Evolutionary conservation across 2,797 vertebrate genomes (phyloP), one percentile per base, ranked within the genome.

Genomic region (Bryconaethiops microstoma): DNA sequence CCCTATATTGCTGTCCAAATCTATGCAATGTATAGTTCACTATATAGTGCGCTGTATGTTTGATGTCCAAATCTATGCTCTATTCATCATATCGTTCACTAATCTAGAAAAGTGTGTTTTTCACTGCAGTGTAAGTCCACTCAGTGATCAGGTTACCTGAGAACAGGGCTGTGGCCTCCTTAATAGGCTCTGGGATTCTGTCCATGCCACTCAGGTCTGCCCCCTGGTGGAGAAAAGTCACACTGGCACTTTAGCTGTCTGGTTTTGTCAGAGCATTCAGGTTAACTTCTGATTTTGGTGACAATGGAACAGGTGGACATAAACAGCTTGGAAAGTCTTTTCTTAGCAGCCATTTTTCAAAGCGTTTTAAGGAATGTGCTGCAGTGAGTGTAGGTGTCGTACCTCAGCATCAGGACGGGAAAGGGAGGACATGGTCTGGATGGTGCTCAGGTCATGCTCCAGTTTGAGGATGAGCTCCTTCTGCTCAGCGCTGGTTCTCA

Each of bases 371-470:
- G n/a, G n/a, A n/a, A n/a, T n/a, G n/a, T n/a, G n/a, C n/a, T n/a
- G n/a, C n/a, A n/a, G n/a, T 40, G 5, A 35, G 48, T 17, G 19
- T 25, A 25, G 40, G 17, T 21, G 81, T 70, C n/a, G 82, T 88
- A 96, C 95, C 95, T 99, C 98, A 0, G 97, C 95, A 0, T 97
- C 96, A 0, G 97, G 97, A 10, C 97, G 95, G 0, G 88, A 89
- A 84, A 95, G 40, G 0, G 95, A 87, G 1, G 95, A 88, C 92
- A 97, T 91, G 78, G 94, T 88, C 86, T 97, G 97, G 84, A 99
- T 90, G 89, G 96, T 98, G 94, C 96, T 97, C 73, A 99, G 95
- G 92, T 99, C 98, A 0, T 96, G 96, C 89, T 99, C 98, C 92
- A 99, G 92, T 81, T 94, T 96, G 82, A 95, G 87, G 7, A 98